A percentile compares a stretch with the other conserved stretches of the same genome.
Evolutionary conservation across 2,888 invertebrate species (phyloP).

Genomic region (Spatulosminthurus flaviceps): DNA sequence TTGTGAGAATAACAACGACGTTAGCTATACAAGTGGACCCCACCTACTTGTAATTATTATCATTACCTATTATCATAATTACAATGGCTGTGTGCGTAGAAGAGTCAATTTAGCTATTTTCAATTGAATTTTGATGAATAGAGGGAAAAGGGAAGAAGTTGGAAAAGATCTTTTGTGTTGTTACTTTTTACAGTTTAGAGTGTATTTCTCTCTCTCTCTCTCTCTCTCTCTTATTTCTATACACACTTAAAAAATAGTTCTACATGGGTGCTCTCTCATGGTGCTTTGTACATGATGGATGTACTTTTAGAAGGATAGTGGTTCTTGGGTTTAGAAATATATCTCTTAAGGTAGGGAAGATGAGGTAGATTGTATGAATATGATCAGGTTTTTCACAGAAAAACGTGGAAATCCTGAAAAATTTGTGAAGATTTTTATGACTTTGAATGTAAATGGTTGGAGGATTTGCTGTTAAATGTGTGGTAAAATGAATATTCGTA

Average conservation of each 20-base stretch:
- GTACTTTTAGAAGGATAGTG: too few relatives aligned
- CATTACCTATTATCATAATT: slow-evolving; percentile 48
- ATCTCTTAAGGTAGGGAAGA: too few relatives aligned
- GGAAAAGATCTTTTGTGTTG: slow-evolving; percentile 47
- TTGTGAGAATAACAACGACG: neutral
- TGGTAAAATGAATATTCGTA: neutral
- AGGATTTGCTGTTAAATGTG: neutral
- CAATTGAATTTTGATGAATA: slow-evolving; percentile 55
- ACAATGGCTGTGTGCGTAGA: slow-evolving; percentile 51
- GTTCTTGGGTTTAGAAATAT: too few relatives aligned
- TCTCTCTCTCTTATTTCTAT: too few relatives aligned
- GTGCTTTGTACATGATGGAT: neutral
- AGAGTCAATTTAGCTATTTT: slow-evolving; percentile 61
- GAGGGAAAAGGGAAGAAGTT: slow-evolving; percentile 40
- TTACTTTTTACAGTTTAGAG: slow-evolving; percentile 1
- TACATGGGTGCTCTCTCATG: slow-evolving; percentile 38
- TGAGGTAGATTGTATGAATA: too few relatives aligned
- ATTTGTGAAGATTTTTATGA: neutral
- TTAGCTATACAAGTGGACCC: neutral
- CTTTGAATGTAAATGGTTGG: neutral
- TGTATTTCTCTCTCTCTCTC: neutral
- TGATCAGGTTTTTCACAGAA: neutral
- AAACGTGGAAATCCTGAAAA: slow-evolving; percentile 1
- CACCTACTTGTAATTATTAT: slow-evolving; percentile 39
- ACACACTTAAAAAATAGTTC: slow-evolving; percentile 45